phyloP scores from a whole-genome alignment of 2,113 vertebrate genomes.

The Cololabis saira region DNA sequence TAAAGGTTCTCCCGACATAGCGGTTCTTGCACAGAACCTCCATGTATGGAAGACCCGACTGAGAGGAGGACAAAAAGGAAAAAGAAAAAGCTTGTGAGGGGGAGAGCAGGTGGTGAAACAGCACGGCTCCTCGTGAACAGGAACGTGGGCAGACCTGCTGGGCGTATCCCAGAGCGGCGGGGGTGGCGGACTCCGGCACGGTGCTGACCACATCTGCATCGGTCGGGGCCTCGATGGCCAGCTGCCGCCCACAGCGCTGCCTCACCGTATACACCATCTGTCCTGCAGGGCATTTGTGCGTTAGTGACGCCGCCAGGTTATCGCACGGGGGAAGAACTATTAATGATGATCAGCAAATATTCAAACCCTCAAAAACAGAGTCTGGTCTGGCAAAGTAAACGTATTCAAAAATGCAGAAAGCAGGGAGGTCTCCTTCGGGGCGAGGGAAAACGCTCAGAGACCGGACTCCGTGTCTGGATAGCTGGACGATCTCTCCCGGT shows the following conservation, averaged over 20 bases:
- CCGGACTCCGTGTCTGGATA: slow-evolving; percentile 88
- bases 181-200: slow-evolving; percentile 97
- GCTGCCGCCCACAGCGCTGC: slow-evolving; percentile 92
- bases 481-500: slow-evolving; percentile 97
- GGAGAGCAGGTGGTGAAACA: neutral
- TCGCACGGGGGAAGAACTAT: neutral
- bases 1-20: slow-evolving; percentile 96
- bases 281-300: slow-evolving; percentile 76
- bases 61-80: slow-evolving; percentile 1
- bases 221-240: slow-evolving; percentile 94
- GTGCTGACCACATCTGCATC: slow-evolving; percentile 97
- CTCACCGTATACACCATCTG: slow-evolving; percentile 99
- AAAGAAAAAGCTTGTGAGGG: neutral
- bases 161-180: slow-evolving; percentile 95
- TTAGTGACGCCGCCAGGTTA: neutral
- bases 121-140: neutral
- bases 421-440: slow-evolving; percentile 86
- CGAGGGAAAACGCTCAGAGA: slow-evolving; percentile 88
- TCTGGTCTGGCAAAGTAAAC: slow-evolving; percentile 99
- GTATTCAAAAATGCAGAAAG: slow-evolving; percentile 99
- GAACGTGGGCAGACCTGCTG: slow-evolving; percentile 81
- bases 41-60: slow-evolving; percentile 93
- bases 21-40: slow-evolving; percentile 98
- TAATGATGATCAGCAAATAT: neutral
- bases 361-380: slow-evolving; percentile 96